Conservation (phyloP, 2,888 invertebrate species). For the Calephelis perditalis region DNA sequence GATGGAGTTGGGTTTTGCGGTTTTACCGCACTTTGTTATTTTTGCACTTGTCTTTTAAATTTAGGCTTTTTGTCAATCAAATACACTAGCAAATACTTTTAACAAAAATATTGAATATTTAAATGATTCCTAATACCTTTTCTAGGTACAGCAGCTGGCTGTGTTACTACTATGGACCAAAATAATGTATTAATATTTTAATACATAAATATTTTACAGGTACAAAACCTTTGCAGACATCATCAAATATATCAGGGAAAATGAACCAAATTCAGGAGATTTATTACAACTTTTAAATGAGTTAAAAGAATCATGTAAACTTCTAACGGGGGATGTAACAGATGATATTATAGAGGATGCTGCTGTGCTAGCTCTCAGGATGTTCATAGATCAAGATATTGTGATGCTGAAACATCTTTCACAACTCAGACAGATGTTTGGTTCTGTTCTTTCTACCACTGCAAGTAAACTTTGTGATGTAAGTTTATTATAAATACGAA, state of each 20-base stretch:
- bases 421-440: slow-evolving; percentile 79
- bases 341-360: slow-evolving; percentile 81
- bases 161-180: too few relatives aligned
- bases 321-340: slow-evolving; percentile 75
- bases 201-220: slow-evolving; percentile 40
- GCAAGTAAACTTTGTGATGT: slow-evolving; percentile 79
- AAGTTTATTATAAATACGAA: slow-evolving; percentile 22
- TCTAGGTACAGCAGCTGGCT: too few relatives aligned
- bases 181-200: too few relatives aligned
- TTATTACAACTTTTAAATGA: slow-evolving; percentile 49
- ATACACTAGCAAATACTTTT: too few relatives aligned
- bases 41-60: too few relatives aligned
- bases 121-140: too few relatives aligned
- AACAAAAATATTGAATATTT: too few relatives aligned
- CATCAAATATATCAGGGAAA: slow-evolving; percentile 55
- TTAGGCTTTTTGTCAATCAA: too few relatives aligned
- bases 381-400: slow-evolving; percentile 79
- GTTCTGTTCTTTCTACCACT: slow-evolving; percentile 69
- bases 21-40: too few relatives aligned
- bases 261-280: slow-evolving; percentile 46
- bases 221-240: slow-evolving; percentile 72
- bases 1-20: too few relatives aligned
- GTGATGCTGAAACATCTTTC: slow-evolving; percentile 78
- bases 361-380: slow-evolving; percentile 76
- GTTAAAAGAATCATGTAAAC: slow-evolving; percentile 51